phyloP scores from a whole-genome alignment of 2,797 vertebrate genomes.

The Chrosomus eos region DNA sequence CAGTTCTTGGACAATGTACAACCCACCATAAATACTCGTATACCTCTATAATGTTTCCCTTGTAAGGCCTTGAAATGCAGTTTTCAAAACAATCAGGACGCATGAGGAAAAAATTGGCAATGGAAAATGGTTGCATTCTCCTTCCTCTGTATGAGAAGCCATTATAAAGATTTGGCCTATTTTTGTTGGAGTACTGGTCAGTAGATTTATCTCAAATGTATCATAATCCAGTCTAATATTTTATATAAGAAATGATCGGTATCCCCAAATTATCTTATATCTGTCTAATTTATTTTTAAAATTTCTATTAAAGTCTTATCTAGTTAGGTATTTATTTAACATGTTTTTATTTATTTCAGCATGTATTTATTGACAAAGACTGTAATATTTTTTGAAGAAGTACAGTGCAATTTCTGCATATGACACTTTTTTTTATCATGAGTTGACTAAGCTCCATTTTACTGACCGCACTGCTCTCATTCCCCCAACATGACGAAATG shows the following conservation, averaged over 20 bases:
- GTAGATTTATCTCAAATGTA: slow-evolving; percentile 47
- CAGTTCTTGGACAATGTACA: slow-evolving; percentile 45
- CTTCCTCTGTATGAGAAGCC: slow-evolving; percentile 15
- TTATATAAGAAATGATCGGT: slow-evolving; percentile 37
- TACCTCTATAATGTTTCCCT: slow-evolving; percentile 34
- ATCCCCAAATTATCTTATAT: slow-evolving; percentile 61
- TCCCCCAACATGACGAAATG: slow-evolving; percentile 33
- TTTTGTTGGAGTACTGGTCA: slow-evolving; percentile 44
- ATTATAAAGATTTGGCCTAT: slow-evolving; percentile 35
- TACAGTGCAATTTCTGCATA: slow-evolving; percentile 83
- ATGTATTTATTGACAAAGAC: slow-evolving; percentile 83
- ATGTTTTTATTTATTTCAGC: slow-evolving; percentile 77
- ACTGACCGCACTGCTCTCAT: slow-evolving; percentile 52
- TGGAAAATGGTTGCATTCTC: slow-evolving; percentile 10
- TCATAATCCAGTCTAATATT: slow-evolving; percentile 51
- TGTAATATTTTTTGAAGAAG: slow-evolving; percentile 81
- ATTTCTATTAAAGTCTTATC: slow-evolving; percentile 75
- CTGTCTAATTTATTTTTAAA: slow-evolving; percentile 63
- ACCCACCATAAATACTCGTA: slow-evolving; percentile 37
- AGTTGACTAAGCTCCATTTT: slow-evolving; percentile 71
- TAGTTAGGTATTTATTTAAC: slow-evolving; percentile 77
- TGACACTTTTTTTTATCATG: slow-evolving; percentile 81
- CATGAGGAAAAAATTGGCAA: slow-evolving; percentile 28
- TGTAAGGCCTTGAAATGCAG: slow-evolving; percentile 32
- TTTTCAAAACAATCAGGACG: slow-evolving; percentile 36